Percentiles rank a stretch among this genome's conserved stretches.
phyloP scores from a whole-genome alignment of 2,888 invertebrate genomes.

The Drosophila ustulata region DNA sequence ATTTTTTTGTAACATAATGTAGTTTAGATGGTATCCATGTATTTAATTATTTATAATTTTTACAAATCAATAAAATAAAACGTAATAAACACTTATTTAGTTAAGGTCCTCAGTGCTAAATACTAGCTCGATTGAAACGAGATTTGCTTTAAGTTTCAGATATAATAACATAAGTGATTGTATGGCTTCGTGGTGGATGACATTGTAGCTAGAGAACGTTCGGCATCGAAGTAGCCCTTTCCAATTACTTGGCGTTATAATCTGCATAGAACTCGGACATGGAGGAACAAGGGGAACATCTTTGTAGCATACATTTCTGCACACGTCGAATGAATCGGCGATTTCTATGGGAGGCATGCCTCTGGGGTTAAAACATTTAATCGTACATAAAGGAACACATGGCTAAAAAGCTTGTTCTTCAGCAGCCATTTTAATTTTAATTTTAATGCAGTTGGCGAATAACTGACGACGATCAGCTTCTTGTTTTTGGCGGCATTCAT shows the following conservation, averaged over 20 bases:
- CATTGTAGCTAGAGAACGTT: too few relatives aligned
- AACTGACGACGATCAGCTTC: slow-evolving; percentile 43
- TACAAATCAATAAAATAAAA: too few relatives aligned
- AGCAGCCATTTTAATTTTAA: slow-evolving; percentile 58
- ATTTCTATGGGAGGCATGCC: slow-evolving; percentile 43
- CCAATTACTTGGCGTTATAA: neutral
- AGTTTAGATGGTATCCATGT: too few relatives aligned
- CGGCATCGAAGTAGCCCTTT: too few relatives aligned
- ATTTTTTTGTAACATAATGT: too few relatives aligned
- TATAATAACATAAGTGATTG: too few relatives aligned
- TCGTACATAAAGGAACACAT: slow-evolving; percentile 37
- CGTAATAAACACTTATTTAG: too few relatives aligned
- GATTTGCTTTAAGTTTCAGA: too few relatives aligned
- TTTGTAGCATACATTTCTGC: slow-evolving; percentile 6
- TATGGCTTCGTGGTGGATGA: too few relatives aligned
- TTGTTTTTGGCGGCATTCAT: slow-evolving; percentile 53
- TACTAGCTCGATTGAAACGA: too few relatives aligned
- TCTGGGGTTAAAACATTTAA: slow-evolving; percentile 30
- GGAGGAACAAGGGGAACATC: neutral
- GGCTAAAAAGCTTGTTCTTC: slow-evolving; percentile 45
- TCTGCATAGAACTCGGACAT: slow-evolving; percentile 4
- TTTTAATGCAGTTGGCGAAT: slow-evolving; percentile 52
- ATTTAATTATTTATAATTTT: too few relatives aligned
- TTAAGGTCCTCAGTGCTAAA: too few relatives aligned
- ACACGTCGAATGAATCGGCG: slow-evolving; percentile 43